Base-by-base conservation (phyloP, 2,888 invertebrate species). In the Eurytoma adleriae region DNA sequence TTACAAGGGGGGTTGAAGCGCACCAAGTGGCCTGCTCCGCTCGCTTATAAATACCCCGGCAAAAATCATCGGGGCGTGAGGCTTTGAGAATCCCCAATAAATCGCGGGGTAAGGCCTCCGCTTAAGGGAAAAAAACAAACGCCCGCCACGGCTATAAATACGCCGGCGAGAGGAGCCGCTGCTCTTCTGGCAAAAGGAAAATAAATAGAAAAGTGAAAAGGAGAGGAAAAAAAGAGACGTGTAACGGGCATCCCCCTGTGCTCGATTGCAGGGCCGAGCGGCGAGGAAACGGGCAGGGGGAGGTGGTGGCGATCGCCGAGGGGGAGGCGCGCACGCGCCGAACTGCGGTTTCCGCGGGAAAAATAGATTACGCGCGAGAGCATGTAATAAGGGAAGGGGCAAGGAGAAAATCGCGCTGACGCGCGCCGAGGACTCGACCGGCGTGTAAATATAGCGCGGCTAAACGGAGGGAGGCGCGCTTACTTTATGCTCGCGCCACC, bases 381-480 rank as follows among this genome's bases (percentile, higher is more conserved):
- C 40, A 7, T 7, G 40, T 4, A 4, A 40, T 40, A 40, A 40
- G 4, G 5, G 7, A 3, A 3, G 40, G 40, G 40, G 40, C 5
- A 40, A 40, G 40, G 40, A 40, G 40, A 84, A 86, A 85, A 83
- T 84, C 75, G 83, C 83, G 80, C 77, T 83, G 81, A 83, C 40
- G 40, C 7, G 40, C 40, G 84, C 76, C 85, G 87, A 85, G 83
- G 84, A 84, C 84, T 86, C 85, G 85, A 86, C 87, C 83, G 85
- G 84, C 86, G 83, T 87, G 87, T 87, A 88, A 87, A 87, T 87
- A 87, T 87, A 88, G 87, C 87, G 85, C 85, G 84, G 85, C 84
- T 85, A 85, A 86, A 87, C 4, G 40, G 40, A 3, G 40, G 7
- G 40, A 40, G 40, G 40, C 5, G 40, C 40, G 40, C 4, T 1